Base-by-base conservation (phyloP, 2,888 invertebrate genomes). In the Drosophila melanosoma region DNA sequence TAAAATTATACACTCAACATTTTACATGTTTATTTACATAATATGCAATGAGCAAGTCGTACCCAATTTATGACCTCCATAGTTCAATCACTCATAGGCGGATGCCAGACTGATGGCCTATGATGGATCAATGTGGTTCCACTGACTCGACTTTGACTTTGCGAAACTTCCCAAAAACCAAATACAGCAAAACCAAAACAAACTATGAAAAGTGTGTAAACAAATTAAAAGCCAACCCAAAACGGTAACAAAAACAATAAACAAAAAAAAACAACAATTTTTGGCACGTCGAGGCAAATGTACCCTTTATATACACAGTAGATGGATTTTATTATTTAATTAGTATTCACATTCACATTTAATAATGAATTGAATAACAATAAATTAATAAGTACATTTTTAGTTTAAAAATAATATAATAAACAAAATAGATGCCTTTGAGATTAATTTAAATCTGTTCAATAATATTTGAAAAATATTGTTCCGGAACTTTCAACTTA, bases 91-190 rank as follows among this genome's bases (percentile, higher is more conserved):
- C 35, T 29, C 74, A 60, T 54, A 70, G 36, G 81, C 85, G 85
- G 85, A 81, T 82, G 54, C 60, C 38, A 56, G 60, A 75, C 53
- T 59, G 40, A 68, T 62, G 69, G 49, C 48, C 74, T 20, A 75
- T 51, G 57, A 80, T 80, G 76, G 69, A 86, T 82, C 74, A 69
- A 72, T 59, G 53, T 74, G 49, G 69, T 72, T 56, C 63, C 67
- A 69, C 67, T 73, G 51, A 42, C 52, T 35, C 53, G 69, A 72
- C 73, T 72, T 73, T 66, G 73, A 69, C 72, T 77, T 84, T 87
- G 82, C 84, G 82, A 83, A 84, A 84, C 69, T 69, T 66, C 65
- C 74, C 64, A 1, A 57, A 60, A 66, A 42, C 38, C 29, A 53
- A 69, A 40, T 38, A 57, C 52, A 51, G 15, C 48, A 40, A 65